Evolutionary conservation across 2,113 vertebrate species (phyloP).

Genomic region (Hucho hucho): DNA sequence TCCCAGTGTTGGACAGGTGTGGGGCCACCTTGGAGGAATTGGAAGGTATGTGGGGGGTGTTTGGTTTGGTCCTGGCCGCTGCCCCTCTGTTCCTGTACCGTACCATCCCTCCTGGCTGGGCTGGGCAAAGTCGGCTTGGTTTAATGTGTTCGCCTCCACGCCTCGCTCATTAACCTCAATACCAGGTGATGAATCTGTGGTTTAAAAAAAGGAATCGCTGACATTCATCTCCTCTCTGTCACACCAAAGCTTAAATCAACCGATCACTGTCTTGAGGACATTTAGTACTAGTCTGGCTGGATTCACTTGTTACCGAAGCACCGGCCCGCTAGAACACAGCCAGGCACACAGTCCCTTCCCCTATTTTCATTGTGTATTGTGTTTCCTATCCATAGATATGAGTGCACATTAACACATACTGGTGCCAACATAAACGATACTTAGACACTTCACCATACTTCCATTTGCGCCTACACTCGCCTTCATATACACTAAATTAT

Average conservation of each 20-base stretch:
- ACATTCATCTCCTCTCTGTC: constrained; percentile 42
- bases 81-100: neutral
- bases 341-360: constrained; percentile 32
- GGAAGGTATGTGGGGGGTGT: neutral
- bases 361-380: constrained; percentile 57
- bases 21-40: constrained; percentile 42
- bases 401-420: constrained; percentile 70
- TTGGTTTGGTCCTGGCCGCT: neutral
- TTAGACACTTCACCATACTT: constrained; percentile 71
- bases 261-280: constrained; percentile 60
- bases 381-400: constrained; percentile 63
- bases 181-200: constrained; percentile 50
- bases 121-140: constrained; percentile 43
- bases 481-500: constrained; percentile 79
- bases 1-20: constrained; percentile 64
- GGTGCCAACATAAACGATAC: constrained; percentile 78
- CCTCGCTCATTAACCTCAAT: constrained; percentile 55
- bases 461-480: constrained; percentile 70
- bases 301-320: constrained; percentile 58
- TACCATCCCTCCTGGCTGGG: constrained; percentile 1
- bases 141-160: constrained; percentile 50
- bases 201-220: constrained; percentile 34
- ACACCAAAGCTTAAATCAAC: constrained; percentile 55
- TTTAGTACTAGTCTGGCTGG: constrained; percentile 50
- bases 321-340: constrained; percentile 50